Evolutionary conservation across 2,113 vertebrate genomes (phyloP).

Genomic region (Cygnus atratus): DNA sequence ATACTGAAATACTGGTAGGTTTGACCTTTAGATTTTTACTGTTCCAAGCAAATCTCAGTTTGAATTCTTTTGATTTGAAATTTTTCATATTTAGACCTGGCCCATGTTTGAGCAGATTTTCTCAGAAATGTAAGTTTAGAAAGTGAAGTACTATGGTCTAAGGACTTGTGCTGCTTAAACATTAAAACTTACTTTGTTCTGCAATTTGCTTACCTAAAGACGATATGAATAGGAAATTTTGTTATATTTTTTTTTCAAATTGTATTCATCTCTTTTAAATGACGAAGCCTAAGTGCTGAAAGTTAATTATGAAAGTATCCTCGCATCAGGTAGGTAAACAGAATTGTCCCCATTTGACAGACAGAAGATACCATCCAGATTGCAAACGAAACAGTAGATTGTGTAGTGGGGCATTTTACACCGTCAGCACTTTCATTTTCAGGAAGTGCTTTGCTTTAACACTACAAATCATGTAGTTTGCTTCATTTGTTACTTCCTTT

Average conservation of each 20-base stretch:
- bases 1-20: not conserved
- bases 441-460: not conserved
- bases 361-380: not conserved
- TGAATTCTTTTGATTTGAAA: not conserved
- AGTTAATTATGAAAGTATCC: not conserved
- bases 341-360: not conserved
- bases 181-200: not conserved
- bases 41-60: not conserved
- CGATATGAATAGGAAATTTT: not conserved
- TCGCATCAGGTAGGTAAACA: not conserved
- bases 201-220: not conserved
- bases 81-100: not conserved
- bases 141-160: not conserved
- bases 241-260: not conserved
- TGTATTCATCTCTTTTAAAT: not conserved
- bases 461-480: not conserved
- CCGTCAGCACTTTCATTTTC: not conserved
- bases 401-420: not conserved
- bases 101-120: not conserved
- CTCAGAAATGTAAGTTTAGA: not conserved
- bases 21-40: not conserved
- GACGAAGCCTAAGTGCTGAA: not conserved
- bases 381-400: not conserved
- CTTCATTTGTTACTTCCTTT: not conserved
- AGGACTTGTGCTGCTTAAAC: not conserved